Conservation (phyloP, 2,113 vertebrate species). For the Mus spicilegus region DNA sequence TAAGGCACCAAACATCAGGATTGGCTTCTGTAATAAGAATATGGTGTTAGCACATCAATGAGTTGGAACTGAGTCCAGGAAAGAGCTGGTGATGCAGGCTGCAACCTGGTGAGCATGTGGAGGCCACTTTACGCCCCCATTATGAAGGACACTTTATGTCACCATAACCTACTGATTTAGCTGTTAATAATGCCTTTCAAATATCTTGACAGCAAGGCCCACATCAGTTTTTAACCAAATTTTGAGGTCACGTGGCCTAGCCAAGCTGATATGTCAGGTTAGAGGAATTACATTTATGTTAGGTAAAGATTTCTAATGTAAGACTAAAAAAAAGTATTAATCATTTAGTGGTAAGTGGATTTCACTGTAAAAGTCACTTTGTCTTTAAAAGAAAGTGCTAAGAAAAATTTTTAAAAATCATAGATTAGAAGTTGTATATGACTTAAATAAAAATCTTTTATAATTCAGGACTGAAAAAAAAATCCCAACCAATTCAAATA, state of each 20-base stretch:
- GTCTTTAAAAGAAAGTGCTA: not conserved
- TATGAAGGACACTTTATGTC: not conserved
- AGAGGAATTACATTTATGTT: not conserved
- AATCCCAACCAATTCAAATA: not conserved
- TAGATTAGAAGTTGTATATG: not conserved
- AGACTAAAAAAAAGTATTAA: not conserved
- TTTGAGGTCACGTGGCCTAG: not conserved
- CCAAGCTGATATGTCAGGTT: not conserved
- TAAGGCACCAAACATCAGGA: not conserved
- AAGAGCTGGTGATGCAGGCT: not conserved
- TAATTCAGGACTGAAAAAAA: not conserved
- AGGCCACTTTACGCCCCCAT: not conserved
- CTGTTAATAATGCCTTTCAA: not conserved
- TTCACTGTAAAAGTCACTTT: not conserved
- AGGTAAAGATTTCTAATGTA: conserved; percentile 23
- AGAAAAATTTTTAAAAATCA: not conserved
- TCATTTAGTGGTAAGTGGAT: not conserved
- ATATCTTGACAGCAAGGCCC: not conserved
- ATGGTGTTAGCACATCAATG: not conserved
- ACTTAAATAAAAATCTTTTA: not conserved
- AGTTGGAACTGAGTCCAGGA: not conserved
- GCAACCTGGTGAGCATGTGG: not conserved
- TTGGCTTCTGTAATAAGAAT: not conserved
- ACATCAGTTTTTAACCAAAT: not conserved
- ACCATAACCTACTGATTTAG: not conserved